Percentiles rank a stretch among this genome's conserved stretches.
phyloP scores from a whole-genome alignment of 1,140 invertebrate species.

The Zaprionus gabonicus region DNA sequence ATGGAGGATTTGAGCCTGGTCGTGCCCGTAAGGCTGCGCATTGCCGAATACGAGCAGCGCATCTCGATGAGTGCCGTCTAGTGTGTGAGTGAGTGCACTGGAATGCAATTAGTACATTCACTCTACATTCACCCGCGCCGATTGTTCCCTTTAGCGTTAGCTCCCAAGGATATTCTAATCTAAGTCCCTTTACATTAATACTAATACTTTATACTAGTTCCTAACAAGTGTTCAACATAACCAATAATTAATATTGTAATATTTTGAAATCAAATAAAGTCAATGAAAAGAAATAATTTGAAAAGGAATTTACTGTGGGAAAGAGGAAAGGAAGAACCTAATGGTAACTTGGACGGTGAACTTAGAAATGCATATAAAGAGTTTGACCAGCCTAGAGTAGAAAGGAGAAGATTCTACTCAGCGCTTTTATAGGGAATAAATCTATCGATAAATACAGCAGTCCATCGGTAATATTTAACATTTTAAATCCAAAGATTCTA shows the following conservation, averaged over 20 bases:
- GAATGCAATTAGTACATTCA: not conserved
- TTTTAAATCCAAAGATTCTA: too few species aligned
- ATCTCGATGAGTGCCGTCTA: slow-evolving; percentile 63
- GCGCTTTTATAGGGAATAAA: too few species aligned
- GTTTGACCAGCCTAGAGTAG: too few species aligned
- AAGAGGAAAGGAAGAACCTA: not conserved
- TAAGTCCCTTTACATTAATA: slow-evolving; percentile 37
- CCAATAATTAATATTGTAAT: not conserved
- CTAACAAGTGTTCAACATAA: slow-evolving; percentile 19
- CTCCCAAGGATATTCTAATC: slow-evolving; percentile 61
- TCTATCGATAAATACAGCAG: too few species aligned
- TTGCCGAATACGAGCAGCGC: slow-evolving; percentile 77
- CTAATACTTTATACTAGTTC: slow-evolving; percentile 14
- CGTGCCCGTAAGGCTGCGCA: slow-evolving; percentile 71
- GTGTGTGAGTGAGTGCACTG: slow-evolving; percentile 24
- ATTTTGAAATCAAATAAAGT: slow-evolving; percentile 8
- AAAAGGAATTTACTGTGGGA: not conserved
- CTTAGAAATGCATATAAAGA: too few species aligned
- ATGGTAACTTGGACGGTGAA: too few species aligned
- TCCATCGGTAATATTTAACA: too few species aligned
- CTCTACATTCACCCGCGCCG: not conserved
- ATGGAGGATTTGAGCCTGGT: slow-evolving; percentile 80
- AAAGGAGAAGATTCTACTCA: too few species aligned
- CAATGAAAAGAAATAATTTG: not conserved
- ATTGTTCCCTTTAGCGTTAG: slow-evolving; percentile 31